Percentiles rank a stretch among this genome's conserved stretches.
Evolutionary conservation across 1,140 invertebrate species (phyloP).

Genomic region (Drosophila baimaii): DNA sequence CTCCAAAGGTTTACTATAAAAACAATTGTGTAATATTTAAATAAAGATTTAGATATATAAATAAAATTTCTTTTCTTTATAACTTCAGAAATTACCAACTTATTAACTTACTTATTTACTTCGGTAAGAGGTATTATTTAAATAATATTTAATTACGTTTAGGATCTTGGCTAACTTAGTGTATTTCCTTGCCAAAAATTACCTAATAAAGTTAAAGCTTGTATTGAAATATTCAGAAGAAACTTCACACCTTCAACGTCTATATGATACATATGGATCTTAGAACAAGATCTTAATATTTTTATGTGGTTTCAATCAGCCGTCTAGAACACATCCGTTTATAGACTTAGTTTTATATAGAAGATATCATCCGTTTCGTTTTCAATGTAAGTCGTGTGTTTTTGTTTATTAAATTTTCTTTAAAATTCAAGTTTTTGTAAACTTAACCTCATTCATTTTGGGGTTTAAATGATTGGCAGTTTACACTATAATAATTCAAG

Average conservation of each 20-base stretch:
- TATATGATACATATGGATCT: too few relatives aligned
- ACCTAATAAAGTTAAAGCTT: neutral
- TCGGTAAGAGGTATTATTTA: too few relatives aligned
- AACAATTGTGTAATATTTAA: too few relatives aligned
- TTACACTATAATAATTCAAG: constrained; percentile 37
- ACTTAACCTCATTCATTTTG: constrained; percentile 27
- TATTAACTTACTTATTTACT: too few relatives aligned
- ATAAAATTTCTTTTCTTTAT: too few relatives aligned
- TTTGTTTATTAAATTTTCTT: constrained; percentile 28
- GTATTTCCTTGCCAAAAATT: neutral
- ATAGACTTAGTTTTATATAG: neutral
- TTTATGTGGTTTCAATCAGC: neutral
- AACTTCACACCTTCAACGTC: too few relatives aligned
- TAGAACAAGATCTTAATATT: neutral
- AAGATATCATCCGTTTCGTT: constrained; percentile 1
- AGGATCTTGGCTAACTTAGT: neutral
- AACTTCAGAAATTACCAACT: too few relatives aligned
- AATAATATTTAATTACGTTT: neutral
- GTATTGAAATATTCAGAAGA: neutral
- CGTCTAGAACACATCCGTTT: neutral
- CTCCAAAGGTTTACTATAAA: too few relatives aligned
- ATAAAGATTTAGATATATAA: too few relatives aligned
- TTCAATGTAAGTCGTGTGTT: constrained; percentile 19
- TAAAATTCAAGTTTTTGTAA: constrained; percentile 11
- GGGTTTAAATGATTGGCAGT: constrained; percentile 36